phyloP scores from a whole-genome alignment of 2,888 invertebrate genomes.

The Cephus nigrinus region DNA sequence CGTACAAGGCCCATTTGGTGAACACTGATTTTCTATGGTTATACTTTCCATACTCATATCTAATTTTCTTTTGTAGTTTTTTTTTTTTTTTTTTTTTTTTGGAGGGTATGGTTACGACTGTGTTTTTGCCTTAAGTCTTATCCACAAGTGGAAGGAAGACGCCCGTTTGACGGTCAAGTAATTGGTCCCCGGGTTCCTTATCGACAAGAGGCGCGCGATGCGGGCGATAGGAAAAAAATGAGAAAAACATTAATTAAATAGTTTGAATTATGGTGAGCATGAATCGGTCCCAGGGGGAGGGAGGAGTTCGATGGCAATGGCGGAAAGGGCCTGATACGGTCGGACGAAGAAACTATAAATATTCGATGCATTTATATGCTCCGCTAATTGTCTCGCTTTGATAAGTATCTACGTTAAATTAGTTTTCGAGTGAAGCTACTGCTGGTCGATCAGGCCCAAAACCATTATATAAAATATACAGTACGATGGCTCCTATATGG shows the following conservation, averaged over 20 bases:
- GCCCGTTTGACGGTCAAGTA: constrained; percentile 21
- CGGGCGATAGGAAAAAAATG: constrained; percentile 31
- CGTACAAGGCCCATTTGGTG: not conserved
- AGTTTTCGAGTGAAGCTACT: constrained; percentile 45
- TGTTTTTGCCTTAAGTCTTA: constrained; percentile 1
- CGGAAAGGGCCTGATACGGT: constrained; percentile 50
- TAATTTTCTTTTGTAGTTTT: not conserved
- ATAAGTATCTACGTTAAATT: constrained; percentile 61
- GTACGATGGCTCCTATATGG: not conserved
- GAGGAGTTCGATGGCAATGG: constrained; percentile 30
- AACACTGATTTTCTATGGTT: not conserved
- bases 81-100: constrained; percentile 4
- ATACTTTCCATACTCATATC: not conserved
- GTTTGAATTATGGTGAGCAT: constrained; percentile 44
- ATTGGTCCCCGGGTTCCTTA: constrained; percentile 32
- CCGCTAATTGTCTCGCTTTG: constrained; percentile 62
- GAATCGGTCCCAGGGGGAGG: constrained; percentile 6
- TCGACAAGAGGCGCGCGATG: constrained; percentile 32
- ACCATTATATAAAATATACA: not conserved
- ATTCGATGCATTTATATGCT: constrained; percentile 60
- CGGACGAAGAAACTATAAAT: constrained; percentile 55
- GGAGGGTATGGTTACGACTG: not conserved
- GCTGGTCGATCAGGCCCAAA: not conserved
- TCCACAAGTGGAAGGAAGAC: not conserved
- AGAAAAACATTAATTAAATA: constrained; percentile 59